Percentiles rank a stretch among this genome's conserved stretches.
phyloP scores from a whole-genome alignment of 2,797 vertebrate species.

The Bradypus variegatus region DNA sequence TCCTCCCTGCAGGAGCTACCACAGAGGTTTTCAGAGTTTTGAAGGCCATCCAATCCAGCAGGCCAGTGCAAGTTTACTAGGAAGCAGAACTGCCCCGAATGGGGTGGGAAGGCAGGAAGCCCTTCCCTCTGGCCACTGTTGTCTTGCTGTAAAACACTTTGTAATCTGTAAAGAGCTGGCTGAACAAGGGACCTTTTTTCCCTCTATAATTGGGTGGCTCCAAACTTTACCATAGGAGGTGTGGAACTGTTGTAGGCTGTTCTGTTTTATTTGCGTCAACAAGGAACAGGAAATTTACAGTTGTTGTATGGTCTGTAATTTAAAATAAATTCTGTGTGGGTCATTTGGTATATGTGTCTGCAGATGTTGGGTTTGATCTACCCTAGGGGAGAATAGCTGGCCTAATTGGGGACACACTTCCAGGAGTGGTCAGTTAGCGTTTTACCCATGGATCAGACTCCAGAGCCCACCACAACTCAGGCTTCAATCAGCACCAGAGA shows the following conservation, averaged over 20 bases:
- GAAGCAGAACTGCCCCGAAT: not conserved
- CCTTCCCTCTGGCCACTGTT: not conserved
- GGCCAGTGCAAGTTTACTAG: not conserved
- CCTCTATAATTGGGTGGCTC: not conserved
- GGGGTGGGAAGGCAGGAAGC: not conserved
- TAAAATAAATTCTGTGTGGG: not conserved
- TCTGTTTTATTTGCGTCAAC: not conserved
- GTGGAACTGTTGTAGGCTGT: not conserved
- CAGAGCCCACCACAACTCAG: not conserved
- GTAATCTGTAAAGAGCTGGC: not conserved
- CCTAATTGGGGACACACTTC: not conserved
- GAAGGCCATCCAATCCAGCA: not conserved
- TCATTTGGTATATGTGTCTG: not conserved
- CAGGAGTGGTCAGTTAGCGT: not conserved
- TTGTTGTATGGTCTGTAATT: not conserved
- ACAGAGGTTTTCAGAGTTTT: not conserved
- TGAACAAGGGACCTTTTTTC: not conserved
- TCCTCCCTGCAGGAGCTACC: not conserved
- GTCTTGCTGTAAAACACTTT: conserved; percentile 8
- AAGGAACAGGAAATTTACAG: not conserved
- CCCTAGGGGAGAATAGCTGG: not conserved
- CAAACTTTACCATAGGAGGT: not conserved
- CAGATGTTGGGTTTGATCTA: not conserved
- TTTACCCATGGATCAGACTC: not conserved
- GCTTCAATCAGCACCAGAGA: not conserved